These are phyloP conservation scores for Grus americana DNA, from an alignment of 2,113 vertebrate species.

Conservation along the genomic window DNA sequence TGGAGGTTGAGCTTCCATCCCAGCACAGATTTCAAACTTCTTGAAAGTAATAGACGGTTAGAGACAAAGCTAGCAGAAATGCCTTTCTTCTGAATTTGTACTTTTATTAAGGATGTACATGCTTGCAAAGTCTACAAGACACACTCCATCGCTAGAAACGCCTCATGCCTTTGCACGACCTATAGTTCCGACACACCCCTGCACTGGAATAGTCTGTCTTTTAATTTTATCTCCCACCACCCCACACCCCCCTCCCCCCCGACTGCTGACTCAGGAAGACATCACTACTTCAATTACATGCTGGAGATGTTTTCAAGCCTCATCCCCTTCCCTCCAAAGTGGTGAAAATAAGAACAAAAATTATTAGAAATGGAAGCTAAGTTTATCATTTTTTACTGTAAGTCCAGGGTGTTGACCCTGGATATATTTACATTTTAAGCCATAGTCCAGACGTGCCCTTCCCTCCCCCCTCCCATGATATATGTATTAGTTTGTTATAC, in stretches of 20 bases:
- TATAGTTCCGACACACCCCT: background rate
- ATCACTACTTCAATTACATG: background rate
- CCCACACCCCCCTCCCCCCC: no score
- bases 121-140: background rate
- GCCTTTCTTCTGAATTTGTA: background rate
- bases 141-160: background rate
- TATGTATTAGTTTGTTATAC: background rate
- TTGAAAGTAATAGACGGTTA: background rate
- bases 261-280: background rate
- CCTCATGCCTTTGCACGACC: background rate
- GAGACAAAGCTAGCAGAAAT: background rate
- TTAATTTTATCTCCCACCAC: background rate
- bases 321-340: background rate
- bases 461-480: background rate
- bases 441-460: fast-evolving
- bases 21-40: background rate
- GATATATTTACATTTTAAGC: background rate
- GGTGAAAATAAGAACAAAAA: background rate
- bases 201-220: background rate
- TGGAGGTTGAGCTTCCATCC: background rate
- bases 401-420: background rate
- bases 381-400: background rate
- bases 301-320: background rate
- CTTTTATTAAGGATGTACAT: background rate
- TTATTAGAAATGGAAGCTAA: background rate